Evolutionary conservation across 2,113 vertebrate genomes (phyloP).

Genomic region (Leucosticte australis): DNA sequence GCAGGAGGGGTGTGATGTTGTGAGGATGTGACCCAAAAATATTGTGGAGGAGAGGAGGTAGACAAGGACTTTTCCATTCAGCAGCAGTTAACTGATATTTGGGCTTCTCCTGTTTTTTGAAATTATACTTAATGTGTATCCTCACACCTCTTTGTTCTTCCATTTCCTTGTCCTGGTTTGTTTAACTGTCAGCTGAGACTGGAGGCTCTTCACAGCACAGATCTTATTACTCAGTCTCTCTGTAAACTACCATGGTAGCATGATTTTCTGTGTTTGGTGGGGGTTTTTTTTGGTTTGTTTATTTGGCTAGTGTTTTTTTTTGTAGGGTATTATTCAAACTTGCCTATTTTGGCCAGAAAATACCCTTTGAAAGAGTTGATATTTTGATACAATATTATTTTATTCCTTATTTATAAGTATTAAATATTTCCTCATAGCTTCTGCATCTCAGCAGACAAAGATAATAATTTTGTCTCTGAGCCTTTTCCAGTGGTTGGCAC

Average conservation of each 20-base stretch:
- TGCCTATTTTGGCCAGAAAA: not conserved
- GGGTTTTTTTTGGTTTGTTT: not conserved
- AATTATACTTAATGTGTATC: not conserved
- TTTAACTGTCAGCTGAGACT: not conserved
- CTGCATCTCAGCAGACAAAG: not conserved
- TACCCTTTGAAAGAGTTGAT: not conserved
- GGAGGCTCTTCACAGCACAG: not conserved
- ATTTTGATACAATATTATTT: not conserved
- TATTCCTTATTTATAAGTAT: not conserved
- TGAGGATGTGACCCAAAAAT: not conserved
- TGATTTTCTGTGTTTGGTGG: not conserved
- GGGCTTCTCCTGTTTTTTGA: not conserved
- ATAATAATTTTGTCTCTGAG: not conserved
- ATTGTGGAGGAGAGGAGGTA: fast-evolving
- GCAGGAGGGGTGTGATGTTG: not conserved
- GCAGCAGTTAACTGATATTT: not conserved
- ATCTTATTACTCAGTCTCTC: not conserved
- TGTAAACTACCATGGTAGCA: not conserved
- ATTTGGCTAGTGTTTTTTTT: not conserved
- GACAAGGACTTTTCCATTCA: not conserved
- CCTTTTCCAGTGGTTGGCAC: not conserved
- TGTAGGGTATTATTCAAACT: not conserved
- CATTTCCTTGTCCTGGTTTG: not conserved
- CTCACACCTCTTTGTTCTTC: not conserved
- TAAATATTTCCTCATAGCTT: not conserved